Evolutionary conservation across 2,888 invertebrate genomes (phyloP).

Genomic region (Zootermopsis nevadensis): DNA sequence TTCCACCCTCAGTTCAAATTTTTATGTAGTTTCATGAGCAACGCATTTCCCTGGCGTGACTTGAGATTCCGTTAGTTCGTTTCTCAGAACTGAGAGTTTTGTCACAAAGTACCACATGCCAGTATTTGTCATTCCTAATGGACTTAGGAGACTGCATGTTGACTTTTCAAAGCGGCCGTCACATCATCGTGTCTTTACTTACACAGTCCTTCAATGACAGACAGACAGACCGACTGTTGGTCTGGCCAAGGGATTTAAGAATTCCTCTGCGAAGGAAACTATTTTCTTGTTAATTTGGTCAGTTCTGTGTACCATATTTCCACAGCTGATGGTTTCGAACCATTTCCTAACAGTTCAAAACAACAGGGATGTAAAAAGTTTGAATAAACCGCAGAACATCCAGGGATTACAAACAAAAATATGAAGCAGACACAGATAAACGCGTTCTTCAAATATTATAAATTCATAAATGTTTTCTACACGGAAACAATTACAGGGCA

Average conservation of each 20-base stretch:
- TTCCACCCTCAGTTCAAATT: too few relatives aligned
- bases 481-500: too few relatives aligned
- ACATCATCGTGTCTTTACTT: neutral
- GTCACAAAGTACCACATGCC: neutral
- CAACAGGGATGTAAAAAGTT: neutral
- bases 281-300: slow-evolving; percentile 2
- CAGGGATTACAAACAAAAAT: too few relatives aligned
- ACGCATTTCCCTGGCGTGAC: too few relatives aligned
- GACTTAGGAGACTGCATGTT: slow-evolving; percentile 32
- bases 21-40: too few relatives aligned
- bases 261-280: neutral
- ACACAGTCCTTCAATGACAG: neutral
- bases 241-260: too few relatives aligned
- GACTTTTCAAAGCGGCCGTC: slow-evolving; percentile 27
- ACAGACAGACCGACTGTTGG: too few relatives aligned
- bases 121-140: slow-evolving; percentile 39
- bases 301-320: neutral
- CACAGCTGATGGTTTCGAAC: slow-evolving; percentile 19
- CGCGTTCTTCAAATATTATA: too few relatives aligned
- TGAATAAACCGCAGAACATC: neutral
- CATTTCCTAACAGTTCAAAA: neutral
- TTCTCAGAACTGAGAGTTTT: too few relatives aligned
- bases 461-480: too few relatives aligned
- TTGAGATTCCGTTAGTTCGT: too few relatives aligned
- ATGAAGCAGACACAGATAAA: too few relatives aligned